Conservation (phyloP, 2,888 invertebrate species). For the Acleris laterana region DNA sequence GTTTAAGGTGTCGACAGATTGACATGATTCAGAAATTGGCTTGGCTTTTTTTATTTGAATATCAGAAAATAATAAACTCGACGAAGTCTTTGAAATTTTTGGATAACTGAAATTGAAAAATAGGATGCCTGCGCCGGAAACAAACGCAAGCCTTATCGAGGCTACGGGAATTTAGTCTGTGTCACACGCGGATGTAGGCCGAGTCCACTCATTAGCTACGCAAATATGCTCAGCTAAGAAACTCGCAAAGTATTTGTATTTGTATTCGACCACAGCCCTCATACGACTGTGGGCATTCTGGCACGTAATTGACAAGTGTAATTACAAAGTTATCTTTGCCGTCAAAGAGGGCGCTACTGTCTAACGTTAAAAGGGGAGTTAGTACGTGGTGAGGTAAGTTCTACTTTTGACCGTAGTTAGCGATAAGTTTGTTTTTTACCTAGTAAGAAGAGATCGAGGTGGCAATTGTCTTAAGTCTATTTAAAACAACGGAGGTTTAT, state of each 20-base stretch:
- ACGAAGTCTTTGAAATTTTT: too few species aligned
- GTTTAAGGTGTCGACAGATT: too few species aligned
- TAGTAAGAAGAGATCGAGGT: not conserved
- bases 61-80: too few species aligned
- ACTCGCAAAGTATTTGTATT: conserved; percentile 39
- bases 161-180: not conserved
- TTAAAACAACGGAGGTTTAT: too few species aligned
- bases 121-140: not conserved
- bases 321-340: conserved; percentile 1
- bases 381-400: not conserved
- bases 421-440: not conserved
- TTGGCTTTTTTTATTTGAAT: too few species aligned
- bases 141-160: not conserved
- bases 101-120: too few species aligned
- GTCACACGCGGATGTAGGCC: conserved; percentile 43
- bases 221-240: conserved; percentile 43
- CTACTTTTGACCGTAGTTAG: not conserved
- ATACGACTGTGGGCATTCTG: conserved; percentile 5
- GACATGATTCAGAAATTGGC: too few species aligned
- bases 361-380: not conserved
- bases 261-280: conserved; percentile 27
- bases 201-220: conserved; percentile 46
- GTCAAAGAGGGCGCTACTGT: not conserved
- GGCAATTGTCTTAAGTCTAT: not conserved
- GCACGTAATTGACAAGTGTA: conserved; percentile 11